A percentile compares a stretch with the other conserved stretches of the same genome.
These are phyloP conservation scores for Palythoa grandis DNA, from an alignment of 92 coral and sea anemone species.

Conservation along the genomic window DNA sequence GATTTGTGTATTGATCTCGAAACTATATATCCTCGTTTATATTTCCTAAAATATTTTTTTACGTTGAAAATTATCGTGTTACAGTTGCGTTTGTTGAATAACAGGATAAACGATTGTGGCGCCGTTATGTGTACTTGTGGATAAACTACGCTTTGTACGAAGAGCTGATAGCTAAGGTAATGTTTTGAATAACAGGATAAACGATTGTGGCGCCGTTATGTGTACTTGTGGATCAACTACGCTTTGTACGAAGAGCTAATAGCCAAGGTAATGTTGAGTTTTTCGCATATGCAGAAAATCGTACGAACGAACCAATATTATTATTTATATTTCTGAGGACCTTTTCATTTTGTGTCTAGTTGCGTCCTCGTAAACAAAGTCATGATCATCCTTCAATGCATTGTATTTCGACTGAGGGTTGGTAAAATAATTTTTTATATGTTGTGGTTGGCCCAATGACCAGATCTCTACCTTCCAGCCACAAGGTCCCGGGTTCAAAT, in stretches of 20 bases:
- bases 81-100: not conserved
- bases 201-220: slow-evolving; percentile 93
- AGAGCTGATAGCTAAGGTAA: slow-evolving; percentile 90
- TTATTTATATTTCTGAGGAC: too few relatives aligned
- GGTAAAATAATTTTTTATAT: too few relatives aligned
- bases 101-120: slow-evolving; percentile 94
- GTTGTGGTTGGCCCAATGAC: too few relatives aligned
- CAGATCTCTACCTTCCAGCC: too few relatives aligned
- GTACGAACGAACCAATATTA: too few relatives aligned
- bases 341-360: too few relatives aligned
- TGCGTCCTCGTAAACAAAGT: too few relatives aligned
- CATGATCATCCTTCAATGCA: too few relatives aligned
- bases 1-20: not conserved
- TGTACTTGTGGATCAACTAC: slow-evolving; percentile 98
- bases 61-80: not conserved
- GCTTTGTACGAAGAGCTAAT: slow-evolving; percentile 91
- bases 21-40: not conserved
- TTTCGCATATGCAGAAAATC: too few relatives aligned
- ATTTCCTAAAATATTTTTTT: not conserved
- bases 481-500: too few relatives aligned
- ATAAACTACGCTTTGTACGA: slow-evolving; percentile 95
- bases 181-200: slow-evolving; percentile 71
- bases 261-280: slow-evolving; percentile 45
- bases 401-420: too few relatives aligned
- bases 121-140: slow-evolving; percentile 97